Base-by-base conservation (phyloP, 2,888 invertebrate genomes). In the Ischnus inquisitorius region DNA sequence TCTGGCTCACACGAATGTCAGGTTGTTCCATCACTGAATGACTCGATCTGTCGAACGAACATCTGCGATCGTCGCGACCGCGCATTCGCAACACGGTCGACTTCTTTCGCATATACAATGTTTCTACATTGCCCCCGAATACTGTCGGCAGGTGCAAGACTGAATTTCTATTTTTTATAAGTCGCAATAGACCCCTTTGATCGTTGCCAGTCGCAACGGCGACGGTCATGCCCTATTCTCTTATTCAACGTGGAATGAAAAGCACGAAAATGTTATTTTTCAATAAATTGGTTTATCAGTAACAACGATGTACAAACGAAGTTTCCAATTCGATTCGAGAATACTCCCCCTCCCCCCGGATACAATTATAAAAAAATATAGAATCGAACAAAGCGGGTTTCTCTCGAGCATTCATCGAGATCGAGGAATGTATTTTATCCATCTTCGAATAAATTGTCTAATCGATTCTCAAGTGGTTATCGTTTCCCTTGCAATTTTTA, bases 11-110 rank as follows among this genome's bases (percentile, higher is more conserved):
- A 99, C 99, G 19, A 97, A 97, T 92, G 94, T 98, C 25, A 95
- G 99, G 84, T 95, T 99, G 14, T 99, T 99, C 96, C 99, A 99
- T 93, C 99, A 99, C 93, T 99, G 94, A 95, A 79, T 86, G 22
- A 22, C 28, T 16, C 4, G 4, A 34, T 34, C 19, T 1, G 19
- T 16, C 22, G 25, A 65, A 46, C 22, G n/a, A 12, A 60, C 16
- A n/a, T 19, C 57, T 71, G 16, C 14, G 16, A 54, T 22, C 14
- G 60, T 25, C 25, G n/a, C 22, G 5, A 10, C 5, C 25, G 60
- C 25, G 25, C 28, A 14, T 25, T 28, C 14, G 25, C 14, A 28
- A 28, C 14, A 8, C 14, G 25, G 25, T 25, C 28, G 25, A 25
- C 12, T 22, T 22, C 3, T 28, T 62, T 64, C 22, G 34, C 16